Evolutionary conservation across 2,113 vertebrate species (phyloP), one percentile per base, ranked within the genome.

Genomic region (Sphaerodactylus townsendi): DNA sequence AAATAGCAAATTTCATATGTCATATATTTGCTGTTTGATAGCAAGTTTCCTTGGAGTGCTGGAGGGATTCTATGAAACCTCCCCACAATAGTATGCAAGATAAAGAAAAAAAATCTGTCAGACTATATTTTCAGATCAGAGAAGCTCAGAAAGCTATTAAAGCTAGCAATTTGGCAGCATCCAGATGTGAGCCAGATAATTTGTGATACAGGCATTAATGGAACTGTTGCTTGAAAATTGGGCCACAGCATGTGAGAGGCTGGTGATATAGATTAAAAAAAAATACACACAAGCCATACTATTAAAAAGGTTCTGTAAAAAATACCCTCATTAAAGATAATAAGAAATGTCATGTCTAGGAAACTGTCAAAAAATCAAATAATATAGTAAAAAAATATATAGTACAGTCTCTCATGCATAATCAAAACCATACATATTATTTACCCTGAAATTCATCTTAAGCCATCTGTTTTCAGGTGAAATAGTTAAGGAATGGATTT

Each of bases 41-140:
- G 82, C 37, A 86, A 70, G 88, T 80, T 91, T 79, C 90, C 84
- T 84, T 2, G 0, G 80, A 85, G 76, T 62, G 1, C 14, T 64
- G 56, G 71, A 56, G 30, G 74, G 70, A 88, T 81, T 87, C 85
- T 81, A 2, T 37, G 69, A 23, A 48, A 19, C 5, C 66, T 62
- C 68, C 15, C 0, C 83, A 78, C 69, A 4, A 0, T 6, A 77
- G 66, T 77, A 37, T 82, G 84, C 76, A 88, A 78, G 9, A 89
- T 78, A 77, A 80, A 66, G 87, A 77, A 53, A 56, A 53, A 53
- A 70, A n/a, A 46, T 23, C 83, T 81, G 35, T 65, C 69, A 81
- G 84, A 64, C 84, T 89, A 64, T 10, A 86, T 84, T 30, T 81
- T 89, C 73, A 62, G 85, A 91, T 68, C 90, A 87, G 69, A 90